Evolutionary conservation across 1,140 invertebrate species (phyloP), one percentile per base, ranked within the genome.

Genomic region (Popillia japonica): DNA sequence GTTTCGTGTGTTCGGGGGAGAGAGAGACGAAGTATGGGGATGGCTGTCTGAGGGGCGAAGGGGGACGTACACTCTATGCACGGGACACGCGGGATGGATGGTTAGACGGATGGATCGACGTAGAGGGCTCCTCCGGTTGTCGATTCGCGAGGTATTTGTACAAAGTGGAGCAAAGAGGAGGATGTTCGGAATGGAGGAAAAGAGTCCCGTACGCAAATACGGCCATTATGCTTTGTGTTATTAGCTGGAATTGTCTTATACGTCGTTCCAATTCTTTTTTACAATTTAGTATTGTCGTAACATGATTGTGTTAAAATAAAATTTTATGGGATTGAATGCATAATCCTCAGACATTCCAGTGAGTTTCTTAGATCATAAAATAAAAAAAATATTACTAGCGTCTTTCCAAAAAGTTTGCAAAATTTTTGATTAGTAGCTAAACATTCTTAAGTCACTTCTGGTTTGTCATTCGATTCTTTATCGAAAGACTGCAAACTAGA

Each of bases 191-290:
- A 61, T 72, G 81, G 61, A 80, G 81, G 78, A 81, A 79, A 40
- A 75, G 22, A 76, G 27, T 82, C 83, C 84, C 83, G 83, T 86
- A 84, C 81, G 84, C 84, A 86, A 86, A 86, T 86, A 85, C 85
- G 83, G 85, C 85, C 85, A 85, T 86, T 84, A 85, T 84, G 83
- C 81, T 78, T 79, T 80, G 77, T 83, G 27, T 34, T 34, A 80
- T 81, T 81, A 27, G 17, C 22, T 11, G 61, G 17, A 17, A 17
- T 55, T 55, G 48, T 55, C 48, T 17, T 55, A 55, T 55, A 14
- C 22, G 40, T 74, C 72, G 72, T 74, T 14, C 72, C 72, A 42
- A 74, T 74, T 74, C 48, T 17, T 34, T n/a, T 34, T 34, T 34
- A 34, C 27, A 34, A 2, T 34, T 34, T 34, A 34, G 27, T 34